A percentile compares a stretch with the other conserved stretches of the same genome.
Evolutionary conservation across 2,113 vertebrate species (phyloP).

Genomic region (Cavia aperea): DNA sequence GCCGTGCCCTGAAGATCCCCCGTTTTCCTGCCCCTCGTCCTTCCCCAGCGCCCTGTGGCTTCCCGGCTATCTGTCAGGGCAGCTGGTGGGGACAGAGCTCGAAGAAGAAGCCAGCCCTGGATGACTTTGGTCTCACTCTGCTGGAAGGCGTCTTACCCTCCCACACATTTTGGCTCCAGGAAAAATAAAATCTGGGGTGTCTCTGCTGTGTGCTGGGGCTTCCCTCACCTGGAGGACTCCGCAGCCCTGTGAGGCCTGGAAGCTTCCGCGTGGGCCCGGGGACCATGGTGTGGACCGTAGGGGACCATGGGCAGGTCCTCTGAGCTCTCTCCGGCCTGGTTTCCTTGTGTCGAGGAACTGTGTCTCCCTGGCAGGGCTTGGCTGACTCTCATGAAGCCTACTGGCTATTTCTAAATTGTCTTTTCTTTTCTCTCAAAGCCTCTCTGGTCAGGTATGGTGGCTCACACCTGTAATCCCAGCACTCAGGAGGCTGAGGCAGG

Average conservation of each 20-base stretch:
- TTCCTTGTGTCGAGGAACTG: not conserved
- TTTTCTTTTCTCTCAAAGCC: not conserved
- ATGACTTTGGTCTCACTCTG: not conserved
- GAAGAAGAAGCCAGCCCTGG: not conserved
- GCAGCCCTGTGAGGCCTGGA: not conserved
- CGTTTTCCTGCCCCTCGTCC: constrained; percentile 54
- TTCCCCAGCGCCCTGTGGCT: constrained; percentile 45
- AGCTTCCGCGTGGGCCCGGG: not conserved
- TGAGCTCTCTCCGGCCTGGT: not conserved
- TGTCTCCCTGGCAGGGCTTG: not conserved
- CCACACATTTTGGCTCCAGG: not conserved
- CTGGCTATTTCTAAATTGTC: not conserved
- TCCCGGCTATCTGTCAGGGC: constrained; percentile 21
- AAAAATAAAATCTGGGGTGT: not conserved
- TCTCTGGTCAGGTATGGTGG: not conserved
- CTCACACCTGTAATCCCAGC: too few relatives aligned
- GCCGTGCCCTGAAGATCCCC: constrained; percentile 61
- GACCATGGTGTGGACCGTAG: not conserved
- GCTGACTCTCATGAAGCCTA: not conserved
- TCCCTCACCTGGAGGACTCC: not conserved
- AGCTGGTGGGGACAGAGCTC: not conserved
- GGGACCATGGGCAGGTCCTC: not conserved
- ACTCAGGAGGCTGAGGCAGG: too few relatives aligned
- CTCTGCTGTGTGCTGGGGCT: not conserved
- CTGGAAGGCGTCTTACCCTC: not conserved